A percentile compares a stretch with the other conserved stretches of the same genome.
Conservation (phyloP, 2,113 vertebrate species). For the Castor canadensis region DNA sequence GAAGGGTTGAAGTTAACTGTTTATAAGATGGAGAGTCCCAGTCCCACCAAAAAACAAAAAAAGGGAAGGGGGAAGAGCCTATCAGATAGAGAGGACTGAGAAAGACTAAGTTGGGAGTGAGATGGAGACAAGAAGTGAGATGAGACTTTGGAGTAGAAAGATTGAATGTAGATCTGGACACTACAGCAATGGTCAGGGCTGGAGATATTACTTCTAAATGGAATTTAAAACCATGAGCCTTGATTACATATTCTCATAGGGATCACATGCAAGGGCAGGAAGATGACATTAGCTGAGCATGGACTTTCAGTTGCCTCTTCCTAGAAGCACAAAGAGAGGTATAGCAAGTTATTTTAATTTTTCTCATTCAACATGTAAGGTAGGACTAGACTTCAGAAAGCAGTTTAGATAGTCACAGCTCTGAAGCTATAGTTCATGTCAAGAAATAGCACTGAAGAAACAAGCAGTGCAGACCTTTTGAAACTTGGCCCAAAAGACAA, state of each 20-base stretch:
- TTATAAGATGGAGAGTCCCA: no score
- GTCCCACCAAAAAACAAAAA: no score
- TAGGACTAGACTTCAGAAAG: background rate
- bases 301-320: background rate
- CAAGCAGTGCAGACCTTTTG: background rate
- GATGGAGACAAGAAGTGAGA: background rate
- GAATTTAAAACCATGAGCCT: background rate
- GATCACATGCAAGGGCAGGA: background rate
- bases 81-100: fast-evolving
- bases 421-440: background rate
- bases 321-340: background rate
- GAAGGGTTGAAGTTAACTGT: no score
- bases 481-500: background rate
- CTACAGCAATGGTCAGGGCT: background rate
- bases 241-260: background rate
- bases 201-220: background rate
- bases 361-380: background rate
- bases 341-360: background rate
- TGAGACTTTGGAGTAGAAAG: background rate
- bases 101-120: background rate
- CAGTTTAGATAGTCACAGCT: background rate
- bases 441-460: background rate
- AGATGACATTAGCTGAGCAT: background rate
- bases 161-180: background rate
- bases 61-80: no score